A percentile compares a stretch with the other conserved stretches of the same genome.
Evolutionary conservation across 1,140 invertebrate genomes (phyloP).

Genomic region (Micrasema minimum): DNA sequence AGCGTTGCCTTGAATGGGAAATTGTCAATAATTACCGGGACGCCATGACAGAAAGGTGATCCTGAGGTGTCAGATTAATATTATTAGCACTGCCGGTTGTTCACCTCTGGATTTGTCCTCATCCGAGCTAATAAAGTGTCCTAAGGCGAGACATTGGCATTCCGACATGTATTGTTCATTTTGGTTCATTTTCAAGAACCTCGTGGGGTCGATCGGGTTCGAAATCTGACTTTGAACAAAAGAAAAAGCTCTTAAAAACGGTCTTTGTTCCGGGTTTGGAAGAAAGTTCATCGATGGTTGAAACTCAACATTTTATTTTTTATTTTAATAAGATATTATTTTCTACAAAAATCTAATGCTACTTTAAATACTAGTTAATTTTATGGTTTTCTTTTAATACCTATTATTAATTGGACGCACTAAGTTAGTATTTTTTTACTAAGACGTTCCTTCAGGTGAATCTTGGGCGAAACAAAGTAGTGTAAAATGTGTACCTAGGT

Average conservation of each 20-base stretch:
- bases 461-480: no score
- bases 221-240: background rate
- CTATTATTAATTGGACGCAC: no score
- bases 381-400: no score
- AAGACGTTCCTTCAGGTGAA: no score
- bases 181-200: background rate
- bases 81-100: constrained; percentile 14
- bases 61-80: constrained; percentile 4
- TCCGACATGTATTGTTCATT: background rate
- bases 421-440: no score
- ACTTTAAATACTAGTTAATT: no score
- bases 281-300: no score
- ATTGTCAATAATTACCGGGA: constrained; percentile 5
- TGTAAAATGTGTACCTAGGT: no score
- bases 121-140: background rate
- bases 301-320: no score
- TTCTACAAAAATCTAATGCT: no score
- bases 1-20: constrained; percentile 5
- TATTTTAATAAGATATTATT: no score
- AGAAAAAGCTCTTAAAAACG: background rate
- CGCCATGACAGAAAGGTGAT: background rate
- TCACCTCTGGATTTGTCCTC: constrained; percentile 18
- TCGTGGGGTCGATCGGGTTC: background rate
- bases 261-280: background rate
- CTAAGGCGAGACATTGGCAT: constrained; percentile 8